Evolutionary conservation across 2,113 vertebrate species (phyloP), one percentile per base, ranked within the genome.

Genomic region (Panurus biarmicus): DNA sequence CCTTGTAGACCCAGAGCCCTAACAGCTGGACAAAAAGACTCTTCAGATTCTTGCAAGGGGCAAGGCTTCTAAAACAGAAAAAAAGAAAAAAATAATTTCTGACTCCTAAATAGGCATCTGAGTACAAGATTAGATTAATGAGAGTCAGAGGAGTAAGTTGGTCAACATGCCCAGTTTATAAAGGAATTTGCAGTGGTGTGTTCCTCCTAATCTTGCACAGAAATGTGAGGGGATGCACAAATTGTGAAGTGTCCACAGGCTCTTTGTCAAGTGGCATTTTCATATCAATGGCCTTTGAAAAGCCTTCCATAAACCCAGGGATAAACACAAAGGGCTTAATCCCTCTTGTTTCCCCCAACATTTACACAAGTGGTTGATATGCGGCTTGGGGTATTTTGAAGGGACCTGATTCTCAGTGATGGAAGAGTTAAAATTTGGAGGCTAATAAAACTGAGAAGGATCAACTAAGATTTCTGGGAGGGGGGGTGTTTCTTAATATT

Each of bases 91-190:
- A 45, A 38, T 9, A 11, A 58, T 58, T 85, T 80, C 28, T 72
- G 31, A n/a, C 0, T 0, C 16, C 16, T 44, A 74, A 53, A 31
- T 6, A 74, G 35, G 44, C 26, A 47, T 48, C n/a, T 0, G 2
- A 24, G 14, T 58, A 35, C n/a, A 48, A 28, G 8, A 38, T 10
- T 45, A 70, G 31, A 23, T 74, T 72, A 79, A 81, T 5, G 23
- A 78, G 28, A 85, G 7, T 23, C 72, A n/a, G 31, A 40, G 54
- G 54, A 85, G 14, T n/a, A 51, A 75, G 5, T 0, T 67, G 79
- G 72, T 71, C 56, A 65, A 66, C 51, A 35, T 45, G 35, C 11
- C 26, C 31, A 66, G 12, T 14, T 66, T 53, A 24, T 71, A 60
- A 53, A 67, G 67, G 85, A 91, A 76, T 93, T 75, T 69, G n/a